These are phyloP conservation scores for Doryteuthis pealeii DNA, from an alignment of 1,140 invertebrate genomes.

Conservation along the genomic window DNA sequence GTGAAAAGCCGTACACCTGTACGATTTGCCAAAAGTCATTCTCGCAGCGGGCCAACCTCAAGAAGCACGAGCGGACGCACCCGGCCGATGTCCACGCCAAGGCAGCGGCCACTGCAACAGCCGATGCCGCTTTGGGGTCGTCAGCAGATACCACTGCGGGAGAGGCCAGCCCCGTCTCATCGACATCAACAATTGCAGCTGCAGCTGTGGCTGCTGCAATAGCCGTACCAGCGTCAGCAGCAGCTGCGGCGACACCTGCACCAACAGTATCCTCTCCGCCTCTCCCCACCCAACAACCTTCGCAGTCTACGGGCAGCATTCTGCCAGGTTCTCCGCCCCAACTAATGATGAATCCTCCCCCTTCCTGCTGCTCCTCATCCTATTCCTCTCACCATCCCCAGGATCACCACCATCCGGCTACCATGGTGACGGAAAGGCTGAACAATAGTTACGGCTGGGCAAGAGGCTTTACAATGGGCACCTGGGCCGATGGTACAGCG, in stretches of 20 bases:
- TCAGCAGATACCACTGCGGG: not conserved
- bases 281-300: not conserved
- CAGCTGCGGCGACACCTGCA: not conserved
- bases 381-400: not conserved
- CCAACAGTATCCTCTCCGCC: not conserved
- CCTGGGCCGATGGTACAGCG: not conserved
- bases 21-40: conserved; percentile 72
- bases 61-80: conserved; percentile 39
- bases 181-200: no score
- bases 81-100: not conserved
- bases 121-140: not conserved
- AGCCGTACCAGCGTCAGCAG: not conserved
- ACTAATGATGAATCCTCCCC: not conserved
- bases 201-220: not conserved
- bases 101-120: not conserved
- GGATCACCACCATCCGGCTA: not conserved
- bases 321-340: not conserved
- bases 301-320: not conserved
- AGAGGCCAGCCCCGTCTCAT: no score
- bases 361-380: not conserved
- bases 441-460: not conserved
- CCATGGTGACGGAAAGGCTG: not conserved
- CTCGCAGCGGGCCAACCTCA: conserved; percentile 69
- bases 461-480: not conserved
- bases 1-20: conserved; percentile 76